phyloP scores from a whole-genome alignment of 2,888 invertebrate species.

The Cantharis nigra region DNA sequence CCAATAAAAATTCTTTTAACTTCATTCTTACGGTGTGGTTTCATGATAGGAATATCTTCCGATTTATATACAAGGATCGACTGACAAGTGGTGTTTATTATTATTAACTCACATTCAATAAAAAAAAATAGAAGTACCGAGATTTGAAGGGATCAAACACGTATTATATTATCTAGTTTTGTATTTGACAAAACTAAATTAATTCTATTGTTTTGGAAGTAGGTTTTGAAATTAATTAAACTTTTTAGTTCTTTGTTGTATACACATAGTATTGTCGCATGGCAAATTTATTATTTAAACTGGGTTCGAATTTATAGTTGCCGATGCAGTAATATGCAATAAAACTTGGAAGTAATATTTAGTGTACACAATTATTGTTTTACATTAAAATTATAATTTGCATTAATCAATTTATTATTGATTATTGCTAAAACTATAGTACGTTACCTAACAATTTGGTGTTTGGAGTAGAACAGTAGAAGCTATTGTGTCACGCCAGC shows the following conservation, averaged over 20 bases:
- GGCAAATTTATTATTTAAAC: neutral
- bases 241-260: neutral
- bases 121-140: neutral
- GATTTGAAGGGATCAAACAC: neutral
- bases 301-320: neutral
- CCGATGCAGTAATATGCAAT: neutral
- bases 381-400: neutral
- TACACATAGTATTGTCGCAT: neutral
- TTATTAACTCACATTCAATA: neutral
- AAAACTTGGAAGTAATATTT: neutral
- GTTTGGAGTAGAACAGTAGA: neutral
- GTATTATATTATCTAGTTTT: neutral
- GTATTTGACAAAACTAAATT: too few relatives aligned
- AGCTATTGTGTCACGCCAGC: neutral
- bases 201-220: neutral
- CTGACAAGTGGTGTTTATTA: neutral
- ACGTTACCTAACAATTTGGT: neutral
- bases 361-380: neutral
- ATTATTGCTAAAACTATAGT: neutral
- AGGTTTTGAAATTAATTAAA: neutral
- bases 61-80: neutral
- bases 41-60: neutral
- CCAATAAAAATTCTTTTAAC: neutral
- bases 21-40: neutral
- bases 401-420: neutral